Base-by-base conservation (phyloP, 1,140 invertebrate species). In the Charaxes varanes region DNA sequence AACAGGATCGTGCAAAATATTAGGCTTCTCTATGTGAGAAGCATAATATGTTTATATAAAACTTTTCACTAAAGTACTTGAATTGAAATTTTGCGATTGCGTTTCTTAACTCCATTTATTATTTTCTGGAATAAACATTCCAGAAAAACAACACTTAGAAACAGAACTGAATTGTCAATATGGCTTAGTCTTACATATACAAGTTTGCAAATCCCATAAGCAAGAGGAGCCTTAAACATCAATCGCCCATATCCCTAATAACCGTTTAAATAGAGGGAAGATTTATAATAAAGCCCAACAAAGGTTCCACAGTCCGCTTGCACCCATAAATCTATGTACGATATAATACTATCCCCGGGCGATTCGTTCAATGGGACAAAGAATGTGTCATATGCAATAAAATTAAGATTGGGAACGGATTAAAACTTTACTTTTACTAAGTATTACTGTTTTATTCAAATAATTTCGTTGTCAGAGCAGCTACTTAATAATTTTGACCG, bases 201-300 rank as follows among this genome's bases (percentile, higher is more conserved):
- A 24, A 17, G 27, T 14, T 8, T 17, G 1, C 15, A 13, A 30
- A 30, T 22, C 15, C 8, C 2, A 18, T 15, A 41, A 17, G 23
- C 14, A 30, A 26, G 33, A 7, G 17, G 27, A 17, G 22, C 26
- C 41, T 51, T 50, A 53, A 24, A 65, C 54, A 67, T 68, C 68
- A 68, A 71, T 70, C 62, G 59, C 48, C 60, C 30, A 46, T 55
- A 55, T 65, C 59, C 60, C n/a, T 72, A 69, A 71, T 77, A 77
- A 69, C 55, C 61, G 62, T 71, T 72, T 72, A 71, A 77, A 63
- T 67, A 70, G 62, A 46, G 53, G 41, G 51, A 55, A 65, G 68
- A 78, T 74, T 78, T 74, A 78, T 68, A 62, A 50, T 63, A 56
- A 62, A 69, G 38, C 66, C 70, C 62, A 69, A 78, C 70, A 78